A percentile compares a stretch with the other conserved stretches of the same genome.
Evolutionary conservation across 2,113 vertebrate genomes (phyloP).

Genomic region (Pituophis catenifer): DNA sequence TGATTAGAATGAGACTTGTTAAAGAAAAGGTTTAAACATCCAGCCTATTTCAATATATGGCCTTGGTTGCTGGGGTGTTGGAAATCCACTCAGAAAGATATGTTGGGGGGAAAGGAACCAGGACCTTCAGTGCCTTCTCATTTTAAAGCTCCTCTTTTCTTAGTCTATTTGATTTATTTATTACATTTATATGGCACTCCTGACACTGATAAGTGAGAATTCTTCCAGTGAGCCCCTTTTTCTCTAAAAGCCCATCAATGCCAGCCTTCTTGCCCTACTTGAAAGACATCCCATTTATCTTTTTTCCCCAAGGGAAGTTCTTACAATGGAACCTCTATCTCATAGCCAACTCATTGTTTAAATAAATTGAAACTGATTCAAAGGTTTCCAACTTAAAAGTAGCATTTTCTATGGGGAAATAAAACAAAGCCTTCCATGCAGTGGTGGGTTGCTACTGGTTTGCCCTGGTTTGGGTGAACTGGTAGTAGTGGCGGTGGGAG

Average conservation of each 20-base stretch:
- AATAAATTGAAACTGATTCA: not conserved
- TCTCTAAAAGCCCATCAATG: not conserved
- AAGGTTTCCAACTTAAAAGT: not conserved
- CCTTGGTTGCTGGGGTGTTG: not conserved
- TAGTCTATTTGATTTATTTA: not conserved
- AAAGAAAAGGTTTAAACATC: not conserved
- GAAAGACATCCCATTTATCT: not conserved
- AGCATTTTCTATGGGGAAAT: not conserved
- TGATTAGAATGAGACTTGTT: not conserved
- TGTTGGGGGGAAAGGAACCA: not conserved
- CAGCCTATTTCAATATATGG: not conserved
- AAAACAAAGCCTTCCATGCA: not conserved
- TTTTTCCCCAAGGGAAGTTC: not conserved
- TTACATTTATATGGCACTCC: not conserved
- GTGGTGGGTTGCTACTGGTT: no score
- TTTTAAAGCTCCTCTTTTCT: not conserved
- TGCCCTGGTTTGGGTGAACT: no score
- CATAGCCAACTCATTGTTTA: not conserved
- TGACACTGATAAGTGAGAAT: not conserved
- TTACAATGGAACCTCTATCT: not conserved
- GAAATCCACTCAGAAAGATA: not conserved
- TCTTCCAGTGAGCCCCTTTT: not conserved
- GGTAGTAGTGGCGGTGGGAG: no score
- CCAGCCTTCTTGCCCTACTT: not conserved
- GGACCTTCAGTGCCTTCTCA: not conserved